A percentile compares a stretch with the other conserved stretches of the same genome.
Evolutionary conservation across 1,140 invertebrate species (phyloP).

Genomic region (Amyelois transitella): DNA sequence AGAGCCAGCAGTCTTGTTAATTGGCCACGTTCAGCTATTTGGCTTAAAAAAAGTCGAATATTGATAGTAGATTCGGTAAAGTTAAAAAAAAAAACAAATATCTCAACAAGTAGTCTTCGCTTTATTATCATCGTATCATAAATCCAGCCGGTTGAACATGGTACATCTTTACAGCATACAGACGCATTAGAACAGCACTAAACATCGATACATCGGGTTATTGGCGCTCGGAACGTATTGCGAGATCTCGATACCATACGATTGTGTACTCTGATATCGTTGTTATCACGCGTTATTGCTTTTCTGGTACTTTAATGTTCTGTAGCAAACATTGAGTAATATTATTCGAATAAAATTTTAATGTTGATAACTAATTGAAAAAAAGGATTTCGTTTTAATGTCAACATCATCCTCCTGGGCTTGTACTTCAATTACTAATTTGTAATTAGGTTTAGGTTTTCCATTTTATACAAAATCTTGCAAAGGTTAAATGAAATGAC

Average conservation of each 20-base stretch:
- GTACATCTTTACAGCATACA: background rate
- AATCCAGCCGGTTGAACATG: background rate
- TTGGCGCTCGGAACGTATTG: background rate
- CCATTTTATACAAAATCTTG: too few species aligned
- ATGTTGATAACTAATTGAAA: too few species aligned
- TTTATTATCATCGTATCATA: background rate
- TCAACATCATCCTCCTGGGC: too few species aligned
- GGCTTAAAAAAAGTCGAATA: background rate
- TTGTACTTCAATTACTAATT: too few species aligned
- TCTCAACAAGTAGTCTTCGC: background rate
- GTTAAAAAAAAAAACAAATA: too few species aligned
- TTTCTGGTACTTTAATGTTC: background rate
- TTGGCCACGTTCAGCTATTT: too few species aligned
- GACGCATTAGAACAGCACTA: background rate
- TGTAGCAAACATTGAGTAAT: background rate
- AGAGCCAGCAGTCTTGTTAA: too few species aligned
- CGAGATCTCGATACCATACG: background rate
- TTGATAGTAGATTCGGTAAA: too few species aligned
- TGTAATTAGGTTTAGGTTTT: too few species aligned
- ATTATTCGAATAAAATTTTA: too few species aligned
- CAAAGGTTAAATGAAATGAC: too few species aligned
- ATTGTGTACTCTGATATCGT: background rate
- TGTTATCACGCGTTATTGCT: background rate
- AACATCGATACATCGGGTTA: background rate
- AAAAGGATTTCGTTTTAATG: too few species aligned